Percentiles rank a stretch among this genome's conserved stretches.
These are phyloP conservation scores for Spongia lamella DNA, from an alignment of 37 sponge, comb jelly and placozoan genomes.

Conservation along the genomic window DNA sequence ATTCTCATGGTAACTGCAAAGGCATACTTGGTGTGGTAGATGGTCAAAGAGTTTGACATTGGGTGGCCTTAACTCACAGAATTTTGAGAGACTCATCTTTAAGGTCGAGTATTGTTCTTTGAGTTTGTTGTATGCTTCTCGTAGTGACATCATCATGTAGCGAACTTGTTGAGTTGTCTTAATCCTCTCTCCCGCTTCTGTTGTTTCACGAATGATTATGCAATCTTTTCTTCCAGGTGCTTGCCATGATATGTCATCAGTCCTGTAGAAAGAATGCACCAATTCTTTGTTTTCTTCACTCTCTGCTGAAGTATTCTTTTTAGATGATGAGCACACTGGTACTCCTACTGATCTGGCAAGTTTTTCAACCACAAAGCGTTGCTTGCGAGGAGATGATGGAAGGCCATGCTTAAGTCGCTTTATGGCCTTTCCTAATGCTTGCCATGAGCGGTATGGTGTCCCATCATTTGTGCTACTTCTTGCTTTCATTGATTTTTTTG, in stretches of 20 bases:
- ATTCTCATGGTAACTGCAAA: constrained; percentile 49
- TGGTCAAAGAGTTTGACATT: constrained; percentile 42
- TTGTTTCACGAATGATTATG: constrained; percentile 22
- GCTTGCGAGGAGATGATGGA: constrained; percentile 5
- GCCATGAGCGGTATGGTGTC: constrained; percentile 7
- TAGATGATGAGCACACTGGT: neutral
- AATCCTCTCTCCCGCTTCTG: constrained; percentile 9
- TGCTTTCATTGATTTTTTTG: neutral
- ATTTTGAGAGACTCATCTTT: constrained; percentile 30
- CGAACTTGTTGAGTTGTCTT: constrained; percentile 38
- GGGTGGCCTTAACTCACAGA: constrained; percentile 42
- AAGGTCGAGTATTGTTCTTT: neutral
- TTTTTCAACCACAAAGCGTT: neutral
- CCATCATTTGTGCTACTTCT: neutral
- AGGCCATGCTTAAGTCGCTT: neutral
- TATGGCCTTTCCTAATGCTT: constrained; percentile 1
- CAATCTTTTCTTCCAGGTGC: constrained; percentile 39
- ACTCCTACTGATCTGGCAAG: neutral
- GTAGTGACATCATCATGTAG: constrained; percentile 44
- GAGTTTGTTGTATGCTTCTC: constrained; percentile 26
- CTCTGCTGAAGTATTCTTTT: neutral
- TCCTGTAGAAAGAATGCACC: constrained; percentile 22
- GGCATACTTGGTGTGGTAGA: constrained; percentile 43
- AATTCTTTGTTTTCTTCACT: constrained; percentile 13
- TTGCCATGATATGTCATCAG: constrained; percentile 36